Evolutionary conservation across 2,888 invertebrate species (phyloP).

Genomic region (Drosophila picticornis): DNA sequence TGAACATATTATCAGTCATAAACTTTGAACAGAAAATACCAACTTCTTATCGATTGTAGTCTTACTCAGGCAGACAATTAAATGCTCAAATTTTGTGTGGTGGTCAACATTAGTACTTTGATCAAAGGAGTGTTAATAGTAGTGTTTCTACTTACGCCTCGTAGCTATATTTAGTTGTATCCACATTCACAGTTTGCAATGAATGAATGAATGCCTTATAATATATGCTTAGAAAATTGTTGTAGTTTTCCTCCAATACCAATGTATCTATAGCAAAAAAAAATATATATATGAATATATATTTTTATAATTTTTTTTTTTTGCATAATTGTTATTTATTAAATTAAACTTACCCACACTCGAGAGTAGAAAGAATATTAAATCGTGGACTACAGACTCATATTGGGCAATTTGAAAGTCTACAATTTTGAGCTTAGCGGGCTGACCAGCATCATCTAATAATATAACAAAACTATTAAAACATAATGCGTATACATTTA

Average conservation of each 20-base stretch:
- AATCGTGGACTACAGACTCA: constrained; percentile 86
- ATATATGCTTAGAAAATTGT: constrained; percentile 86
- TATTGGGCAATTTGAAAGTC: constrained; percentile 87
- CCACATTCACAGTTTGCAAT: constrained; percentile 84
- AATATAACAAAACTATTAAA: neutral
- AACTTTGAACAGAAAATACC: neutral
- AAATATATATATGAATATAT: neutral
- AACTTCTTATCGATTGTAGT: neutral
- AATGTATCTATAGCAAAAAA: constrained; percentile 69
- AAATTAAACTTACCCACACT: constrained; percentile 83
- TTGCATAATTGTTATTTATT: neutral
- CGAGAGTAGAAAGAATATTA: constrained; percentile 87
- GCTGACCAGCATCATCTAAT: constrained; percentile 76
- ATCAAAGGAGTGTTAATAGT: neutral
- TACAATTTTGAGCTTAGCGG: constrained; percentile 86
- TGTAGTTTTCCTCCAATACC: constrained; percentile 85
- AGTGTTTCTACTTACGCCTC: constrained; percentile 78
- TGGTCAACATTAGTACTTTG: neutral
- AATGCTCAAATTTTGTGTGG: neutral
- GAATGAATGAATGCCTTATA: constrained; percentile 86
- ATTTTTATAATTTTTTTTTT: neutral
- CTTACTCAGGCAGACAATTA: neutral
- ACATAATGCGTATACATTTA: too few relatives aligned
- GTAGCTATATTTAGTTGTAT: constrained; percentile 84
- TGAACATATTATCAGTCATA: neutral